These are phyloP conservation scores for Drepanosiphum platanoidis DNA, from an alignment of 2,888 invertebrate genomes.

Conservation along the genomic window DNA sequence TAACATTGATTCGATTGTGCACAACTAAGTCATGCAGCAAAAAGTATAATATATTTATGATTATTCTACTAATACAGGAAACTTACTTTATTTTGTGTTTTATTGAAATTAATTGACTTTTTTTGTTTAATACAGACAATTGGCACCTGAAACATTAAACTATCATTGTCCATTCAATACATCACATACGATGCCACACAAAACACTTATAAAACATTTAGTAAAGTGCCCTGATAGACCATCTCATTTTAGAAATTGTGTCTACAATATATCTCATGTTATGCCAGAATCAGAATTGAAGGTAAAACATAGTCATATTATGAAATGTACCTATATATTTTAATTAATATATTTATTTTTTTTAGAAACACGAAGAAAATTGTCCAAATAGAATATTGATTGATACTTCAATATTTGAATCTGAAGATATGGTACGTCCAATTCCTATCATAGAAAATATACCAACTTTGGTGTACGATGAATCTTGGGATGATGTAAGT, in stretches of 20 bases:
- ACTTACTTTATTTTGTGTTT: neutral
- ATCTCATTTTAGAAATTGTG: neutral
- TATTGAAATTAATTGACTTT: neutral
- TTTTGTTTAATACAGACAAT: neutral
- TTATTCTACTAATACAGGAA: neutral
- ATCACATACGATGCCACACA: constrained; percentile 35
- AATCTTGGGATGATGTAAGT: constrained; percentile 45
- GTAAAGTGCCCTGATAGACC: constrained; percentile 31
- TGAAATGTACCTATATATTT: no score
- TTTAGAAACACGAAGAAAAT: constrained; percentile 7
- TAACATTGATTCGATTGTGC: no score
- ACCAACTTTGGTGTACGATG: constrained; percentile 3
- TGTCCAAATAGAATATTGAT: constrained; percentile 29
- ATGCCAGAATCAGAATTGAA: constrained; percentile 7
- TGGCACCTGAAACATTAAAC: neutral
- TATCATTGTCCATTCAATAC: constrained; percentile 39
- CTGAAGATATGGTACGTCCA: constrained; percentile 17
- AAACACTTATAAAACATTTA: constrained; percentile 29
- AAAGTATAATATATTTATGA: neutral
- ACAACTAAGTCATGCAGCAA: no score
- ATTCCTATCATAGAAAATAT: neutral
- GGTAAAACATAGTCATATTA: constrained; percentile 26
- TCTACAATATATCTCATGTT: constrained; percentile 4
- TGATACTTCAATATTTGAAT: neutral
- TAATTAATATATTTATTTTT: neutral